A percentile compares a stretch with the other conserved stretches of the same genome.
phyloP scores from a whole-genome alignment of 2,888 invertebrate genomes.

The Drosophila mimica region DNA sequence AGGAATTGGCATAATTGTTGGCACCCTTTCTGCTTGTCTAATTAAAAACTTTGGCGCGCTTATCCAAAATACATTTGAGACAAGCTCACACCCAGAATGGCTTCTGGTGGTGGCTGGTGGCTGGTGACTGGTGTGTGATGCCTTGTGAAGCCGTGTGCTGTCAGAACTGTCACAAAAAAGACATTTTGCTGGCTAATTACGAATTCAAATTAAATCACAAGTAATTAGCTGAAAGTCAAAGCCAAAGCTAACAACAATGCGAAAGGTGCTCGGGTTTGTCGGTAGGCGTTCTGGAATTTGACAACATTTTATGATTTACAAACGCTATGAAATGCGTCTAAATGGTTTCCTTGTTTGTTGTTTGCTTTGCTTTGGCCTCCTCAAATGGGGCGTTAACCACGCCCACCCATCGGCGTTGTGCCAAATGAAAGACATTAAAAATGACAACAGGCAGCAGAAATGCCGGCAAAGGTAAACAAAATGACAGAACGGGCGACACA shows the following conservation, averaged over 20 bases:
- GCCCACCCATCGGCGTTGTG: slow-evolving; percentile 35
- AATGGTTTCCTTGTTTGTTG: slow-evolving; percentile 56
- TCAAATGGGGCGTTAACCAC: slow-evolving; percentile 12
- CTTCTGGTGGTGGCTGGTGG: background rate
- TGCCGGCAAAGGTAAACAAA: slow-evolving; percentile 42
- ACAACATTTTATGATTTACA: slow-evolving; percentile 75
- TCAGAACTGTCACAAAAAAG: slow-evolving; percentile 72
- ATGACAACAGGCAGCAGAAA: slow-evolving; percentile 64
- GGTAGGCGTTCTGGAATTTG: slow-evolving; percentile 54
- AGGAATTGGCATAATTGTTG: background rate
- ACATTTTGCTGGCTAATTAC: slow-evolving; percentile 80
- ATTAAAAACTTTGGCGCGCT: slow-evolving; percentile 64
- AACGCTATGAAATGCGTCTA: slow-evolving; percentile 68
- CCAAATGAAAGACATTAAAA: slow-evolving; percentile 73
- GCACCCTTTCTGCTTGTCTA: slow-evolving; percentile 35
- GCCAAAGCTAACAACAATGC: slow-evolving; percentile 42
- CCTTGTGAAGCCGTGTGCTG: slow-evolving; percentile 36
- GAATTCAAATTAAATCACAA: slow-evolving; percentile 82
- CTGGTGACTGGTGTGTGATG: slow-evolving; percentile 3
- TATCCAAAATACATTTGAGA: slow-evolving; percentile 53
- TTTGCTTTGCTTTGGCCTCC: background rate
- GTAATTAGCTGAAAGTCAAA: slow-evolving; percentile 74
- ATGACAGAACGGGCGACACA: slow-evolving; percentile 67
- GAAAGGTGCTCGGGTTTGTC: slow-evolving; percentile 12
- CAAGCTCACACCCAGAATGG: slow-evolving; percentile 29